Evolutionary conservation across 2,113 vertebrate species (phyloP).

Genomic region (Mus musculus): DNA sequence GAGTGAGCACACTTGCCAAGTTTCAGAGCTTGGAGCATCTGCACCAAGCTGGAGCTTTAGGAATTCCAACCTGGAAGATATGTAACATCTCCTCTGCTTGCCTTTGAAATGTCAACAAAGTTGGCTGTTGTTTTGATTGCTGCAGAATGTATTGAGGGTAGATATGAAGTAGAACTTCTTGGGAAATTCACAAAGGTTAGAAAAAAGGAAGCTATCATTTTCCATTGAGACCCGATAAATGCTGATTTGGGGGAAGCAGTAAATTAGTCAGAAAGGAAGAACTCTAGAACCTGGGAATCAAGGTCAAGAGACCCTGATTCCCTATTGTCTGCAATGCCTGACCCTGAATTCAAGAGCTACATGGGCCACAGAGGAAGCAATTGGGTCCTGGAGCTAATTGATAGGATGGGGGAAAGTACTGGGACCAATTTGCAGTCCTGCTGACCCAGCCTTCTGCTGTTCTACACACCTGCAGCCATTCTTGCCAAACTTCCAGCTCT

Average conservation of each 20-base stretch:
- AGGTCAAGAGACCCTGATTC: constrained; percentile 16
- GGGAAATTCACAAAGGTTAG: constrained; percentile 35
- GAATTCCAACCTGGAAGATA: constrained; percentile 48
- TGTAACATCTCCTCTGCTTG: constrained; percentile 34
- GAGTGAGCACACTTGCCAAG: constrained; percentile 14
- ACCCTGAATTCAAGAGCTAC: neutral
- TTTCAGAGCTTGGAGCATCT: neutral
- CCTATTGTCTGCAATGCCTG: neutral
- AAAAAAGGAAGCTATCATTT: constrained; percentile 4
- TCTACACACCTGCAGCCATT: neutral
- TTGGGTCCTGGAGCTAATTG: neutral
- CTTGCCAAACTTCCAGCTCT: constrained; percentile 48
- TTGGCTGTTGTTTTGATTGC: constrained; percentile 39
- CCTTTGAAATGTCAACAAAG: constrained; percentile 61
- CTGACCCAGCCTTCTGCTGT: neutral
- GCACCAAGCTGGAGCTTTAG: constrained; percentile 35
- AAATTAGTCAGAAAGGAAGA: constrained; percentile 21
- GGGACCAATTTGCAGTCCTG: neutral
- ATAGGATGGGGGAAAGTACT: neutral
- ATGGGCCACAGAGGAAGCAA: neutral
- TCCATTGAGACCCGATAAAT: constrained; percentile 1
- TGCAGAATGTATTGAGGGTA: constrained; percentile 35
- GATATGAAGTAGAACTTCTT: constrained; percentile 36
- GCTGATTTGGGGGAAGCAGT: constrained; percentile 25
- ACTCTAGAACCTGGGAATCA: neutral